Conservation (phyloP, 2,113 vertebrate genomes). For the Sorex fumeus region DNA sequence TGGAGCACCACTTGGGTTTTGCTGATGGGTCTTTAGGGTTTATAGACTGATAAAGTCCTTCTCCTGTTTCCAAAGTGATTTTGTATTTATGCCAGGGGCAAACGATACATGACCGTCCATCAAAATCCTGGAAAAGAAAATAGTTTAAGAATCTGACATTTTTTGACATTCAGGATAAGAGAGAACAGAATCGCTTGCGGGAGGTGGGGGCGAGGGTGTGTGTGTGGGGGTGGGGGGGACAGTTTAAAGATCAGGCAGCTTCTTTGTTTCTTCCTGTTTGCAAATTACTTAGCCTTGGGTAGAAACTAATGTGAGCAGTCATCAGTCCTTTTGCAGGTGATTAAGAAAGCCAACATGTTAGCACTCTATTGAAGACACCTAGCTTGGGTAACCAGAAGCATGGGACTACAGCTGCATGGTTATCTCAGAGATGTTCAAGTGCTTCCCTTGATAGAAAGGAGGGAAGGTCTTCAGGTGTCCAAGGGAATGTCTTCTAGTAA, state of each 20-base stretch:
- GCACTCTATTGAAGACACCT: conserved; percentile 13
- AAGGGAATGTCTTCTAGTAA: conserved; percentile 32
- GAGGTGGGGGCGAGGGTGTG: too few species aligned
- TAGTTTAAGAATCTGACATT: conserved; percentile 46
- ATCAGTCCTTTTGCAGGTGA: neutral
- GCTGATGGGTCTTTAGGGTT: conserved; percentile 88
- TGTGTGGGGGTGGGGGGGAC: too few species aligned
- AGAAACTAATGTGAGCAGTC: conserved; percentile 11
- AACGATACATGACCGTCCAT: conserved; percentile 93
- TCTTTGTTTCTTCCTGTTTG: conserved; percentile 26
- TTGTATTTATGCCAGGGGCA: conserved; percentile 97
- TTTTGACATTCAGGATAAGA: conserved; percentile 40
- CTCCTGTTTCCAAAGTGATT: conserved; percentile 94
- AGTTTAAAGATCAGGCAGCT: neutral
- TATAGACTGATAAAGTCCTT: conserved; percentile 92
- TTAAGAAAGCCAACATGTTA: neutral
- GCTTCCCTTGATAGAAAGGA: conserved; percentile 53
- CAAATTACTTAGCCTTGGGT: conserved; percentile 35
- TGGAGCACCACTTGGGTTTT: conserved; percentile 92
- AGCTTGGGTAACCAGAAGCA: neutral
- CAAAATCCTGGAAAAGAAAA: conserved; percentile 90
- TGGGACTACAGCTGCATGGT: neutral
- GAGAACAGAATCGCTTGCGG: neutral
- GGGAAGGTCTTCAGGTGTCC: conserved; percentile 30
- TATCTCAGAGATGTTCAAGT: conserved; percentile 14